phyloP scores from a whole-genome alignment of 2,113 vertebrate species.

The Bufo gargarizans region DNA sequence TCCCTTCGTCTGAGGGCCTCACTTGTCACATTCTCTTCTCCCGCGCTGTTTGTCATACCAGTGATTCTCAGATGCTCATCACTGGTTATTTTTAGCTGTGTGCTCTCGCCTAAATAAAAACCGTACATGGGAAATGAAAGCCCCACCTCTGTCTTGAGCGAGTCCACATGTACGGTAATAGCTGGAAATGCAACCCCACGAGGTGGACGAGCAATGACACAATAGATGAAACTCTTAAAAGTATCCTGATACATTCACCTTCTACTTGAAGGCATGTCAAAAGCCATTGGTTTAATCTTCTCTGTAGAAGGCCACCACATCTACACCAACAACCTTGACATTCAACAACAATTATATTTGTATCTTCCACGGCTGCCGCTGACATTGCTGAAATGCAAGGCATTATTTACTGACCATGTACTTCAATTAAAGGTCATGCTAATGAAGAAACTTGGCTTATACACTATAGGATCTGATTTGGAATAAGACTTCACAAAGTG shows the following conservation, averaged over 20 bases:
- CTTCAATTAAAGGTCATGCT: slow-evolving; percentile 28
- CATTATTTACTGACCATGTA: slow-evolving; percentile 24
- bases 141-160: not conserved
- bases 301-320: not conserved
- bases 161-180: not conserved
- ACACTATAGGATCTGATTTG: slow-evolving; percentile 25
- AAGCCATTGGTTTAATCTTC: not conserved
- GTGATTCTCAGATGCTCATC: slow-evolving; percentile 36
- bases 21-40: slow-evolving; percentile 31
- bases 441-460: slow-evolving; percentile 21
- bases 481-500: slow-evolving; percentile 4
- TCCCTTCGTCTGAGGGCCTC: slow-evolving; percentile 19
- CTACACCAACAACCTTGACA: slow-evolving; percentile 41
- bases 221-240: not conserved
- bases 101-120: slow-evolving; percentile 18
- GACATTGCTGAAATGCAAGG: slow-evolving; percentile 42
- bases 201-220: not conserved
- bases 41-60: slow-evolving; percentile 29
- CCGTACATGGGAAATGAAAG: slow-evolving; percentile 19
- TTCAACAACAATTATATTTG: slow-evolving; percentile 37
- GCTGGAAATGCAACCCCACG: not conserved
- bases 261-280: not conserved
- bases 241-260: not conserved
- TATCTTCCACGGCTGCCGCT: slow-evolving; percentile 13
- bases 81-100: slow-evolving; percentile 41